Conservation (phyloP, 2,888 invertebrate species). For the Ennomos erosarius region DNA sequence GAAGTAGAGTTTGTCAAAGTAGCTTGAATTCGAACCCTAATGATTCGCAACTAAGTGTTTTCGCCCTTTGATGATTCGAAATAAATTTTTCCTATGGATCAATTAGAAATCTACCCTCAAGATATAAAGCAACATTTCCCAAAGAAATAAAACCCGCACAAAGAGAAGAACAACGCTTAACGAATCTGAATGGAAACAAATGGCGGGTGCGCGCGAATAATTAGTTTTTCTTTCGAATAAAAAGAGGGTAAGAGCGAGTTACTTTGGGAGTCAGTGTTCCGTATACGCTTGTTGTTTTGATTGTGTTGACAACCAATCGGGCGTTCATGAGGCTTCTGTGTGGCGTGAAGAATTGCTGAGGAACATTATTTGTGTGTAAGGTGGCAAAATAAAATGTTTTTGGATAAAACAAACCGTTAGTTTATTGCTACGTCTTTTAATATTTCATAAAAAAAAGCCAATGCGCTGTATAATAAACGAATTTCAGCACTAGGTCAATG, state of each 20-base stretch:
- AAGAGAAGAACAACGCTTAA: slow-evolving; percentile 44
- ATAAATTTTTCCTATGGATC: too few species aligned
- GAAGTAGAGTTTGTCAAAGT: too few species aligned
- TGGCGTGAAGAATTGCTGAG: background rate
- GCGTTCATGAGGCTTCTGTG: slow-evolving; percentile 19
- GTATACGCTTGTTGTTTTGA: slow-evolving; percentile 18
- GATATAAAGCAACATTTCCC: slow-evolving; percentile 26
- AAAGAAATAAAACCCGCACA: slow-evolving; percentile 34
- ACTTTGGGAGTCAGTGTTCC: slow-evolving; percentile 20
- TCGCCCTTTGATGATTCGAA: too few species aligned
- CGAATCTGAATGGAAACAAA: slow-evolving; percentile 59
- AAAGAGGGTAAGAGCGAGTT: slow-evolving; percentile 17
- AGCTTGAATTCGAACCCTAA: too few species aligned
- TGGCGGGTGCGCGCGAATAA: slow-evolving; percentile 57
- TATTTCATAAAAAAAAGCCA: too few species aligned
- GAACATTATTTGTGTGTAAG: slow-evolving; percentile 4
- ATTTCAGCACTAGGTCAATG: too few species aligned
- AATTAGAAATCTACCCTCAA: slow-evolving; percentile 12
- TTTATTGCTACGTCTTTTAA: too few species aligned
- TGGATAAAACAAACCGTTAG: too few species aligned
- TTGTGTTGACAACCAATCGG: slow-evolving; percentile 16
- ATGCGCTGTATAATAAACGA: too few species aligned
- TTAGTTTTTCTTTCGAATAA: slow-evolving; percentile 55
- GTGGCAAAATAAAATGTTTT: background rate
- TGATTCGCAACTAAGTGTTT: too few species aligned